Base-by-base conservation (phyloP, 92 coral and sea anemone species). In the Palythoa grandiflora region DNA sequence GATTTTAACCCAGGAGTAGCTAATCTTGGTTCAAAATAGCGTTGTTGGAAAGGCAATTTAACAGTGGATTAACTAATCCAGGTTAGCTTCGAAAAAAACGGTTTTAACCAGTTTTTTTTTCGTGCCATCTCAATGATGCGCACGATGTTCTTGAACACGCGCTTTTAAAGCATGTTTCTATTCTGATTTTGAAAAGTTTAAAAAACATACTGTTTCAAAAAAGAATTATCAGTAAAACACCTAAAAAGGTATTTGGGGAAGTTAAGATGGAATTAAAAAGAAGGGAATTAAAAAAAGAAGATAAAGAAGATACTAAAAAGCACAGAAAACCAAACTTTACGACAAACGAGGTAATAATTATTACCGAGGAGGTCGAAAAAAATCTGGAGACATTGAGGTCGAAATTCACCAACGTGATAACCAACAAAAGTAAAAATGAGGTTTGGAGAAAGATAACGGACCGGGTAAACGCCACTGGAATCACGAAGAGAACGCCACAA, bases 401-500 rank as follows among this genome's bases (percentile, higher is more conserved):
- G 2, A 80, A 80, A 71, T 61, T 83, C 8, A 88, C 93, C 10
- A 80, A 87, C 60, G 57, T 21, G 28, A 75, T 90, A 38, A 87
- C 91, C 0, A 91, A 77, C 79, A 83, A 60, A 75, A 74, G 36
- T 13, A 76, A 28, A 28, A 28, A 28, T 28, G 28, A 28, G 28
- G 28, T 28, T 28, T 28, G 28, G 28, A 28, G 28, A 89, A 77
- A 75, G 73, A 88, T 91, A 21, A 53, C 93, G 2, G 17, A 19
- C 17, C 38, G 71, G 44, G 89, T 88, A 16, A 88, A 73, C 38
- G 86, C 93, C 9, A 15, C 75, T 14, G 85, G 84, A 7, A 53
- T 84, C 39, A 65, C 61, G 14, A 59, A 84, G 73, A 75, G 93
- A 28, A 72, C 79, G 3, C 81, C 61, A 16, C 89, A 76, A 66